Conservation (phyloP, 2,888 invertebrate genomes). For the Spicauda simplicius region DNA sequence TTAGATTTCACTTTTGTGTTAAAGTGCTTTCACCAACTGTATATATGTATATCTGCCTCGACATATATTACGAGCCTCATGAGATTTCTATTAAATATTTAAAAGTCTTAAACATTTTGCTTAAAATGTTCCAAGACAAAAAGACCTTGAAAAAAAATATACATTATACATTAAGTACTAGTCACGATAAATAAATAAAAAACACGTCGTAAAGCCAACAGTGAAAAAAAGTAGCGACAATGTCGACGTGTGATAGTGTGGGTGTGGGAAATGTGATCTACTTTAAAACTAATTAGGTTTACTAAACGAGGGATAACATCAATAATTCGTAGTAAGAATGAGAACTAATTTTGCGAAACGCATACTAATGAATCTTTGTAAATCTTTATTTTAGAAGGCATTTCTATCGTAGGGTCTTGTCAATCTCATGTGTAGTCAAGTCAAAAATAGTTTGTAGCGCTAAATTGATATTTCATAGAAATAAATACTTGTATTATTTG, state of each 20-base stretch:
- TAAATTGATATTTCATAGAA: neutral
- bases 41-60: slow-evolving; percentile 32
- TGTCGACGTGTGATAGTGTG: slow-evolving; percentile 53
- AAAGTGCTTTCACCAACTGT: slow-evolving; percentile 40
- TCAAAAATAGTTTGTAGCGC: neutral
- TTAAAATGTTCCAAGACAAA: slow-evolving; percentile 56
- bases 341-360: slow-evolving; percentile 22
- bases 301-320: slow-evolving; percentile 42
- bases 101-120: slow-evolving; percentile 62
- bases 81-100: slow-evolving; percentile 45
- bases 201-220: slow-evolving; percentile 55
- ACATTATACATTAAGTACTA: slow-evolving; percentile 59
- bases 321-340: slow-evolving; percentile 16
- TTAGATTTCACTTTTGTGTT: neutral
- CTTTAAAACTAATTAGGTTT: slow-evolving; percentile 59
- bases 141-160: slow-evolving; percentile 36
- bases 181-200: slow-evolving; percentile 58
- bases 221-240: slow-evolving; percentile 51
- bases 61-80: slow-evolving; percentile 42
- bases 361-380: slow-evolving; percentile 19
- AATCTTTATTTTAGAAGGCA: slow-evolving; percentile 42
- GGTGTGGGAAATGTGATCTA: slow-evolving; percentile 73
- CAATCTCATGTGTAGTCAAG: neutral
- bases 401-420: slow-evolving; percentile 37
- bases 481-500: neutral